Conservation (phyloP, 2,113 vertebrate genomes). For the Cinclus mexicanus region DNA sequence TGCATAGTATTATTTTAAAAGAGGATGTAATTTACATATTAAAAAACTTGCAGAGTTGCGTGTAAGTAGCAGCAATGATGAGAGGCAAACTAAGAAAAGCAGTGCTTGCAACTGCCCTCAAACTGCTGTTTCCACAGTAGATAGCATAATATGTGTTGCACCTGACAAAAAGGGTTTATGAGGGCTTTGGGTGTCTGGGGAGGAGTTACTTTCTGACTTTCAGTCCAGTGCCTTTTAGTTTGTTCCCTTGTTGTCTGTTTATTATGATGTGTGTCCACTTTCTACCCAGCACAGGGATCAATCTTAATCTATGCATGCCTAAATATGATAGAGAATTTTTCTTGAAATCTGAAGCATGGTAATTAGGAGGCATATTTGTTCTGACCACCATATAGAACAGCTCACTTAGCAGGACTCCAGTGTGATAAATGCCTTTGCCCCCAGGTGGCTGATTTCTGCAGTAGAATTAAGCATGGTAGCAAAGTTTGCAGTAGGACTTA, state of each 20-base stretch:
- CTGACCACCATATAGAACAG: background rate
- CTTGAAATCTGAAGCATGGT: constrained; percentile 18
- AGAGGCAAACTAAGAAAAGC: background rate
- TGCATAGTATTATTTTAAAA: constrained; percentile 37
- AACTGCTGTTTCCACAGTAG: background rate
- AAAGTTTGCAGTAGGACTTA: constrained; percentile 9
- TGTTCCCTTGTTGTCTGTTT: background rate
- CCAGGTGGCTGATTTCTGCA: constrained; percentile 63
- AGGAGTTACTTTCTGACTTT: background rate
- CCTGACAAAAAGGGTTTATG: background rate
- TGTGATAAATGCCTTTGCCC: constrained; percentile 45
- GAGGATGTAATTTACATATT: constrained; percentile 53
- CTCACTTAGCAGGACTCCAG: background rate
- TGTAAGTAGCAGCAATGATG: background rate
- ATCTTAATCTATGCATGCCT: background rate
- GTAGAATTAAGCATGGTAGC: background rate
- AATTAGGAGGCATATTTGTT: constrained; percentile 20
- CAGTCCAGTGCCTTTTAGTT: background rate
- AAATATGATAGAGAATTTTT: constrained; percentile 17
- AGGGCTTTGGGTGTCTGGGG: background rate
- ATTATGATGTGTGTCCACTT: background rate
- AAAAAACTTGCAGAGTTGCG: constrained; percentile 8
- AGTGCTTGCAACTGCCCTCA: background rate
- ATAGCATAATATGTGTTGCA: background rate
- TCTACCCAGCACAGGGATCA: background rate